Conservation (phyloP, 2,113 vertebrate genomes). For the Ciconia boyciana region DNA sequence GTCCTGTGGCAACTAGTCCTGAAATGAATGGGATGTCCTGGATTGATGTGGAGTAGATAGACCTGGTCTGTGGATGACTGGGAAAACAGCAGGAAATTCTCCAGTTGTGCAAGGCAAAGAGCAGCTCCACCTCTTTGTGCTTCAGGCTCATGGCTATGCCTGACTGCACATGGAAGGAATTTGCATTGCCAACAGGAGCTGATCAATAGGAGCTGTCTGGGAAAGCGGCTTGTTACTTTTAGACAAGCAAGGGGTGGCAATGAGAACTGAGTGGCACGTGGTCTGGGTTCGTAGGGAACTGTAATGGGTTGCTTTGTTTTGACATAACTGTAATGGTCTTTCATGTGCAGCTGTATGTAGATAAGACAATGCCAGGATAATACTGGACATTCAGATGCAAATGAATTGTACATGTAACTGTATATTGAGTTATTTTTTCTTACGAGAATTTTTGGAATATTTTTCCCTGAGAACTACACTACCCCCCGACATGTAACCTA, state of each 20-base stretch:
- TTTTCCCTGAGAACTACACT: background rate
- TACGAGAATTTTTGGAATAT: background rate
- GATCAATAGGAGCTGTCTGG: slow-evolving; percentile 65
- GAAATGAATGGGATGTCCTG: slow-evolving; percentile 45
- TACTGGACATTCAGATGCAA: slow-evolving; percentile 59
- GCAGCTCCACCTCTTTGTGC: slow-evolving; percentile 62
- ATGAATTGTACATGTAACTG: slow-evolving; percentile 40
- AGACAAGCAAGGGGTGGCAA: slow-evolving; percentile 53
- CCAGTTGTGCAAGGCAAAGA: slow-evolving; percentile 59
- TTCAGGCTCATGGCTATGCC: slow-evolving; percentile 50
- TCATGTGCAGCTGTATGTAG: slow-evolving; percentile 70
- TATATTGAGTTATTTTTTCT: background rate
- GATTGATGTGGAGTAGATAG: slow-evolving; percentile 32
- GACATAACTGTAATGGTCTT: slow-evolving; percentile 56
- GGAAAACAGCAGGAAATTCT: slow-evolving; percentile 60
- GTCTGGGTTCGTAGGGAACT: slow-evolving; percentile 36
- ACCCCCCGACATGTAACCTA: background rate
- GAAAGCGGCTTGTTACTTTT: slow-evolving; percentile 26
- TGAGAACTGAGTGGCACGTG: background rate
- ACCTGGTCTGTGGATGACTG: slow-evolving; percentile 46
- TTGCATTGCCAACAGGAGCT: slow-evolving; percentile 57
- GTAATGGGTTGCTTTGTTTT: slow-evolving; percentile 59
- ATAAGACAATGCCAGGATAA: slow-evolving; percentile 62
- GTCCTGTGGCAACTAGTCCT: background rate
- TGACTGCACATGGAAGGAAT: slow-evolving; percentile 61